Evolutionary conservation across 2,797 vertebrate genomes (phyloP), one percentile per base, ranked within the genome.

Genomic region (Fundulus diaphanus): DNA sequence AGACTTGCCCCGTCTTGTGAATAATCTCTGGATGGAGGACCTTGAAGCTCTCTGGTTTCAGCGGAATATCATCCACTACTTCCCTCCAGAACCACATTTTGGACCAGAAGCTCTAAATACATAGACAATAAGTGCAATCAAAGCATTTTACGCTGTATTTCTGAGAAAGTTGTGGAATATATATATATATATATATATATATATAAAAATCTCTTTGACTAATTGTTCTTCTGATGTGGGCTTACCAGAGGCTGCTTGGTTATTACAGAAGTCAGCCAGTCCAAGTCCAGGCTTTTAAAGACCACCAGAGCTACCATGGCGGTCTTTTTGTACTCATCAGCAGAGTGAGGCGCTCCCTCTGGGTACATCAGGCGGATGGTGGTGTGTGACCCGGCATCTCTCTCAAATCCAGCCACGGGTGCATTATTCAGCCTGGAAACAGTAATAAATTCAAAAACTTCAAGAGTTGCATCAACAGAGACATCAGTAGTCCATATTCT

Each of bases 51-150:
- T 93, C 90, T 46, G 94, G 89, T 44, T 74, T 90, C 82, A 96
- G 88, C 22, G 96, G 95, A 82, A 96, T 94, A 27, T 94, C 79
- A 20, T 96, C 94, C 68, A 95, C 93, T 77, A 96, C 94, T 7
- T 94, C 89, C 78, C 88, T 94, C 96, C 96, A 96, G 91, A 96
- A 96, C 96, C 96, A 96, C 74, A 95, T 72, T 90, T 95, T 96
- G 68, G 95, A 94, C 96, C 95, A 96, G 88, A 95, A 95, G 79
- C 90, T 93, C 96, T 96, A 40, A 49, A 83, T 46, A 40, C 85
- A 78, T 57, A 72, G 9, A 68, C 20, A 40, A 73, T 15, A 72
- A 12, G 56, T 56, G 78, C 27, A 51, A 31, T 24, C 35, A 18
- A 9, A 24, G 35, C 1, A 29, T 54, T 72, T 42, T 65, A 73